phyloP scores from a whole-genome alignment of 2,113 vertebrate species.

The Psephotus haematonotus region DNA sequence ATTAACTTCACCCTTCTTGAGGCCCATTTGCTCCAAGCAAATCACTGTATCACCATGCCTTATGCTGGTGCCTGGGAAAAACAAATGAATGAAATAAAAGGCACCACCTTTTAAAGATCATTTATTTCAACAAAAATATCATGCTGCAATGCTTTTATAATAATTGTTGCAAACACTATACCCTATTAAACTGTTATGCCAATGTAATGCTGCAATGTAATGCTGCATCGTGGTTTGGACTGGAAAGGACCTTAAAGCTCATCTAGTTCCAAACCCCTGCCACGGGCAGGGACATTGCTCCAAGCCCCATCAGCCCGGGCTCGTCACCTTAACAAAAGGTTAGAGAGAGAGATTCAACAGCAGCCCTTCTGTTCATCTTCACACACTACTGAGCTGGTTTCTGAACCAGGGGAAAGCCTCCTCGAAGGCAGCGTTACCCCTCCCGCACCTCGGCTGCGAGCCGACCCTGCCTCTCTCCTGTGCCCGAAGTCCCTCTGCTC shows the following conservation, averaged over 20 bases:
- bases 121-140: not conserved
- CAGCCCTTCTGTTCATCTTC: not conserved
- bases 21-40: not conserved
- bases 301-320: not conserved
- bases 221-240: not conserved
- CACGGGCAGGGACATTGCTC: not conserved
- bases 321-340: not conserved
- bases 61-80: no score
- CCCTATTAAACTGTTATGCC: not conserved
- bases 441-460: not conserved
- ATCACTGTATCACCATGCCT: not conserved
- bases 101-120: not conserved
- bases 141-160: not conserved
- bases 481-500: not conserved
- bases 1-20: not conserved
- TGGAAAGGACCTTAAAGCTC: not conserved
- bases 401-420: not conserved
- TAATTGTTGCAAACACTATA: not conserved
- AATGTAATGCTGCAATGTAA: rapidly evolving
- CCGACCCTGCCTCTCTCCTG: not conserved
- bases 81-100: not conserved
- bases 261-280: not conserved
- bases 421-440: not conserved
- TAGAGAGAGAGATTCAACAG: rapidly evolving
- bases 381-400: rapidly evolving